Evolutionary conservation across 2,888 invertebrate species (phyloP).

Genomic region (Drosophila fulvimacula): DNA sequence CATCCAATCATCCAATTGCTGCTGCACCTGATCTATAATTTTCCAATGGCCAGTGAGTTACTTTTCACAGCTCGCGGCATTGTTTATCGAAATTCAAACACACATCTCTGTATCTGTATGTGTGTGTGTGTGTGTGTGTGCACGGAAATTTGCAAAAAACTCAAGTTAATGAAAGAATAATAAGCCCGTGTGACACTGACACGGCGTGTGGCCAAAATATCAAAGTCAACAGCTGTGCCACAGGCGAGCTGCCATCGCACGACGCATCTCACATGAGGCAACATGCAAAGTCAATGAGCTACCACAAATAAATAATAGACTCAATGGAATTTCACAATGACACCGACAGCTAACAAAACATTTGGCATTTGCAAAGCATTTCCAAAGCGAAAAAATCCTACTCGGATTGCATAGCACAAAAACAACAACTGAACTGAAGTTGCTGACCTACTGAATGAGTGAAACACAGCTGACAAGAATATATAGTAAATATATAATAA

Average conservation of each 20-base stretch:
- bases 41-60: constrained; percentile 73
- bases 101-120: not conserved
- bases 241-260: constrained; percentile 23
- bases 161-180: constrained; percentile 76
- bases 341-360: constrained; percentile 53
- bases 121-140: constrained; percentile 7
- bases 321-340: constrained; percentile 44
- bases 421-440: not conserved
- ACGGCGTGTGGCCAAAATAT: constrained; percentile 61
- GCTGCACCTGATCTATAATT: constrained; percentile 79
- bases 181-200: constrained; percentile 70
- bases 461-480: not conserved
- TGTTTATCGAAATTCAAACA: constrained; percentile 37
- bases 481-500: no score
- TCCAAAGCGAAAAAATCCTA: not conserved
- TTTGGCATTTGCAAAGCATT: constrained; percentile 10
- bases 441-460: not conserved
- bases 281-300: constrained; percentile 56
- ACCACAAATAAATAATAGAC: constrained; percentile 52
- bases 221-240: constrained; percentile 40
- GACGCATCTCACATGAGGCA: constrained; percentile 32
- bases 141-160: constrained; percentile 48
- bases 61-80: constrained; percentile 80
- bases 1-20: constrained; percentile 62
- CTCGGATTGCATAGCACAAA: constrained; percentile 15